A percentile compares a stretch with the other conserved stretches of the same genome.
Conservation (phyloP, 2,888 invertebrate genomes). For the Philaethria dido region DNA sequence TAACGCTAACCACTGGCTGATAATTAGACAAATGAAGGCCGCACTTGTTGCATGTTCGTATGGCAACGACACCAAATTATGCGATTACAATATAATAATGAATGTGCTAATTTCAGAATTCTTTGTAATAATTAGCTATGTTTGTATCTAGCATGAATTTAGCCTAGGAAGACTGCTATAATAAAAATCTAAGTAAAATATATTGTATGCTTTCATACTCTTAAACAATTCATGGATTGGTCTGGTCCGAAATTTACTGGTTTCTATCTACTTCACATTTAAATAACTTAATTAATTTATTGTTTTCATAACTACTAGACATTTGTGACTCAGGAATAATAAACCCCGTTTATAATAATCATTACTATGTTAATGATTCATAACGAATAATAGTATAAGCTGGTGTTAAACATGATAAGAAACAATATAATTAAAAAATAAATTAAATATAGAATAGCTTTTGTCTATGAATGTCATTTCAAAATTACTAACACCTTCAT, state of each 20-base stretch:
- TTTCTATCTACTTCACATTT: background rate
- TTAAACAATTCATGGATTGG: background rate
- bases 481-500: background rate
- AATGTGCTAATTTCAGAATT: background rate
- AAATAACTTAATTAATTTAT: background rate
- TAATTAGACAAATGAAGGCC: conserved; percentile 38
- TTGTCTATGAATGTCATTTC: background rate
- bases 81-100: background rate
- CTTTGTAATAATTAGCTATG: background rate
- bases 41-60: conserved; percentile 22
- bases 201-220: background rate
- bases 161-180: background rate
- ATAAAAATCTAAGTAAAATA: background rate
- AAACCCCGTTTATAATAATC: conserved; percentile 4
- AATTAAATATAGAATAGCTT: conserved; percentile 11
- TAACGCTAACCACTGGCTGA: conserved; percentile 19
- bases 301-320: background rate
- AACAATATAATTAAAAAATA: conserved; percentile 14
- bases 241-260: background rate
- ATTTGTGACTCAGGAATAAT: background rate
- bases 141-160: background rate
- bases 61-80: conserved; percentile 27
- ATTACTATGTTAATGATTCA: background rate
- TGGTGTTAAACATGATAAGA: conserved; percentile 3
- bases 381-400: conserved; percentile 7